phyloP scores from a whole-genome alignment of 2,113 vertebrate species.

The Pituophis catenifer region DNA sequence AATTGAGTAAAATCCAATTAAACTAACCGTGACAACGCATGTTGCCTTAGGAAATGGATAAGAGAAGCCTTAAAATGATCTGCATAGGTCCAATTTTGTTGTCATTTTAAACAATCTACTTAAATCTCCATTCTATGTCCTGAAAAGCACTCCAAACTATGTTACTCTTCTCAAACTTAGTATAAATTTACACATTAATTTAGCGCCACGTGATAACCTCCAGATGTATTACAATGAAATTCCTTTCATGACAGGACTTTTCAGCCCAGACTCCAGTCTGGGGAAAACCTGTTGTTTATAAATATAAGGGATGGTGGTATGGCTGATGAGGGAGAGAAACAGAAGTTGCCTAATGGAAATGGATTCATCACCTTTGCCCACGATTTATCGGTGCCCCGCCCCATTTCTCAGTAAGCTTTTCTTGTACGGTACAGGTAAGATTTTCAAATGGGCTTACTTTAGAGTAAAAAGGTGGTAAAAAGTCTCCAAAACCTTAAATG shows the following conservation, averaged over 20 bases:
- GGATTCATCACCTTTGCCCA: background rate
- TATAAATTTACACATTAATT: background rate
- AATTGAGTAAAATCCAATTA: background rate
- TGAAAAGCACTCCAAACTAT: background rate
- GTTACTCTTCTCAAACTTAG: background rate
- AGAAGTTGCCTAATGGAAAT: background rate
- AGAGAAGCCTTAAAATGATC: background rate
- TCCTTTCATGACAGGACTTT: background rate
- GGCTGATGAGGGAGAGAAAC: background rate
- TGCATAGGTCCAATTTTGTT: background rate
- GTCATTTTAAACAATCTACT: background rate
- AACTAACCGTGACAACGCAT: background rate
- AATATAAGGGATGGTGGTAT: background rate
- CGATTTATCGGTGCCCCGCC: background rate
- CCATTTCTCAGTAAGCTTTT: background rate
- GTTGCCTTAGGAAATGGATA: background rate
- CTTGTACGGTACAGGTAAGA: background rate
- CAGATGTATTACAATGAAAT: background rate
- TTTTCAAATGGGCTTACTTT: background rate
- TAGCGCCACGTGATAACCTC: background rate
- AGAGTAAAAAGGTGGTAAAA: conserved; percentile 38
- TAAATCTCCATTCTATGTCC: background rate
- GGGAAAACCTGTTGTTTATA: background rate
- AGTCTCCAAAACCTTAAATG: conserved; percentile 22
- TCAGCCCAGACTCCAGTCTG: background rate